Percentiles rank a stretch among this genome's conserved stretches.
These are phyloP conservation scores for Danionella dracula DNA, from an alignment of 2,797 vertebrate genomes.

Conservation along the genomic window DNA sequence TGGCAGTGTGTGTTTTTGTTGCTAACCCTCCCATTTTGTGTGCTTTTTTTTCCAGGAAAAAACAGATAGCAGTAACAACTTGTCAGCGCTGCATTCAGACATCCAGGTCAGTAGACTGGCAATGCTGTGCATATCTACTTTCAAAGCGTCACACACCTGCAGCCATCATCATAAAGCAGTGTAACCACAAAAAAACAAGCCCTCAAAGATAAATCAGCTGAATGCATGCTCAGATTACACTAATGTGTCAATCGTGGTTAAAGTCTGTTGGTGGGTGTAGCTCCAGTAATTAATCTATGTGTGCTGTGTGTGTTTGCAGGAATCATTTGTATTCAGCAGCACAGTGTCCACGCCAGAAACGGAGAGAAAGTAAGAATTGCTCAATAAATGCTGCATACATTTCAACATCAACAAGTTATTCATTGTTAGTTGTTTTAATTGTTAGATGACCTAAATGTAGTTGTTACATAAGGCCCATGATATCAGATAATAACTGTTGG, in stretches of 20 bases:
- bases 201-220: not conserved
- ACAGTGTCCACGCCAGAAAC: slow-evolving; percentile 89
- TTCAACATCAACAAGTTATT: too few relatives aligned
- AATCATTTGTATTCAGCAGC: slow-evolving; percentile 88
- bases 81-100: slow-evolving; percentile 87
- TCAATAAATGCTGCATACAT: slow-evolving; percentile 14
- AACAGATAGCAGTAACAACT: slow-evolving; percentile 78
- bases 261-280: not conserved
- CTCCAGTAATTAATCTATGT: slow-evolving; percentile 1
- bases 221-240: not conserved
- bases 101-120: slow-evolving; percentile 78
- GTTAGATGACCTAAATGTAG: too few relatives aligned
- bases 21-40: not conserved
- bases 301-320: slow-evolving; percentile 63
- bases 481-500: too few relatives aligned
- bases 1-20: not conserved
- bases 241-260: not conserved
- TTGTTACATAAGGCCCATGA: too few relatives aligned
- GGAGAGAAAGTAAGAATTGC: slow-evolving; percentile 86
- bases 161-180: not conserved
- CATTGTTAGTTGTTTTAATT: too few relatives aligned
- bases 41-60: slow-evolving; percentile 78
- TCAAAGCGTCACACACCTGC: not conserved
- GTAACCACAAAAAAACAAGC: not conserved
- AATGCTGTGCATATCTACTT: not conserved